Conservation (phyloP, 2,113 vertebrate species). For the Cavia aperea region DNA sequence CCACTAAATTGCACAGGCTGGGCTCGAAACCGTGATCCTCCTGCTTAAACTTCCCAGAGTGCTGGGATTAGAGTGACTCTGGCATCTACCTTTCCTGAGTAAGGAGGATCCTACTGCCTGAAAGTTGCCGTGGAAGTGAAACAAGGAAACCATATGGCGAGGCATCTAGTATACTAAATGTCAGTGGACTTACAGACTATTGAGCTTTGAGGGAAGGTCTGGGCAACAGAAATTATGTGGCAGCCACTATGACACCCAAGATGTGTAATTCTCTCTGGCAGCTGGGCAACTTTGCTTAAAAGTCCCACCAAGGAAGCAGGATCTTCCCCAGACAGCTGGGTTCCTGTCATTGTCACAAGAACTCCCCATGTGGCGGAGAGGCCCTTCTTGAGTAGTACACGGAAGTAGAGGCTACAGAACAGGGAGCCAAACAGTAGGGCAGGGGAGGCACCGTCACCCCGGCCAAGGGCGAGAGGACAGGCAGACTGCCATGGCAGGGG, state of each 20-base stretch:
- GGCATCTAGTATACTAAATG: neutral
- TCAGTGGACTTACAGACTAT: neutral
- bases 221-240: neutral
- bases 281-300: neutral
- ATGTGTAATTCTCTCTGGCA: neutral
- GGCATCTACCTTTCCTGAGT: neutral
- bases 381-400: fast-evolving
- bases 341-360: neutral
- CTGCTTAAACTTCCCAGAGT: neutral
- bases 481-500: no score
- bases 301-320: neutral
- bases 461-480: neutral
- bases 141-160: neutral
- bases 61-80: neutral
- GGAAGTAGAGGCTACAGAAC: neutral
- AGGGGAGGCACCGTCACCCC: neutral
- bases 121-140: neutral
- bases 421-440: neutral
- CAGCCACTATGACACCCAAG: neutral
- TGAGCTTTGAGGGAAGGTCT: neutral
- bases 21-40: neutral
- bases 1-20: neutral
- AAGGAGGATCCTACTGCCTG: neutral
- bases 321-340: neutral
- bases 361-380: neutral